phyloP scores from a whole-genome alignment of 2,888 invertebrate genomes.

The Priocnemis perturbator region DNA sequence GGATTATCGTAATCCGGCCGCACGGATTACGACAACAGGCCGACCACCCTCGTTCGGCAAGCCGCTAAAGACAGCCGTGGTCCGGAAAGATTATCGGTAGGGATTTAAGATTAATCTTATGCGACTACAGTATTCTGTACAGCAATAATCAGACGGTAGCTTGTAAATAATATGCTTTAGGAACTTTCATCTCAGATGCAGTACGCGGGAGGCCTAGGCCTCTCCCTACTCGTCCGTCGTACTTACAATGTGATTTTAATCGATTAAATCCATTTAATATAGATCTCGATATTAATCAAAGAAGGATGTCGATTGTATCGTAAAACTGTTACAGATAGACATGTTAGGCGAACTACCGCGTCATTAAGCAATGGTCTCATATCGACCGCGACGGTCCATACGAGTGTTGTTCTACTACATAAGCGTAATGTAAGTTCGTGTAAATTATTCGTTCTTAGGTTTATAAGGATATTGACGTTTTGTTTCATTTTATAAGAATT shows the following conservation, averaged over 20 bases:
- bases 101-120: constrained; percentile 9
- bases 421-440: constrained; percentile 31
- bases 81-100: too few relatives aligned
- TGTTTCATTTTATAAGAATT: constrained; percentile 64
- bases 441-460: constrained; percentile 37
- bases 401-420: too few relatives aligned
- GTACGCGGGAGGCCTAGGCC: neutral
- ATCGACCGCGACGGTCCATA: neutral
- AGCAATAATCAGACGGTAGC: constrained; percentile 58
- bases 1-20: constrained; percentile 14
- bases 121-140: constrained; percentile 62
- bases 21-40: too few relatives aligned
- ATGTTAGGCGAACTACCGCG: constrained; percentile 9
- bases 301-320: neutral
- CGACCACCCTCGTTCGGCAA: too few relatives aligned
- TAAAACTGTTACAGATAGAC: constrained; percentile 4
- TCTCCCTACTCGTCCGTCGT: constrained; percentile 2
- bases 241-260: constrained; percentile 24
- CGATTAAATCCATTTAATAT: constrained; percentile 11
- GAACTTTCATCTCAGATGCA: constrained; percentile 18
- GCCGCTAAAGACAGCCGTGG: too few relatives aligned
- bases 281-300: neutral
- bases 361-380: constrained; percentile 8
- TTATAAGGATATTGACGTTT: constrained; percentile 52
- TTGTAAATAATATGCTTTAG: constrained; percentile 53